phyloP scores from a whole-genome alignment of 2,888 invertebrate genomes.

The Cordilura impudica region DNA sequence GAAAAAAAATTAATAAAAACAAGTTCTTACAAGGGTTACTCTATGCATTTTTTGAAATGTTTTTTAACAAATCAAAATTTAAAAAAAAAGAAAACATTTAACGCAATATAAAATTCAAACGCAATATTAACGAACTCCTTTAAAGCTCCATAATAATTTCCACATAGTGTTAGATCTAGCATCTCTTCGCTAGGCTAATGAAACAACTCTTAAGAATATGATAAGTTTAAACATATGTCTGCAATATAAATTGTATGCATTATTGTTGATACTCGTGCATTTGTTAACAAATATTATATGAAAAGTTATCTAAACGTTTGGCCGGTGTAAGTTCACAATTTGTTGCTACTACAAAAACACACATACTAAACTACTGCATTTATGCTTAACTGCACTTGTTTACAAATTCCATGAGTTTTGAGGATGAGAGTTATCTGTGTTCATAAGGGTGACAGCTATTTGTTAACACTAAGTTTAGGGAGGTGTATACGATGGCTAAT shows the following conservation, averaged over 20 bases:
- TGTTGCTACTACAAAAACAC: neutral
- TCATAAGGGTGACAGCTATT: neutral
- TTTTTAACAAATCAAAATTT: no score
- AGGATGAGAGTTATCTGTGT: neutral
- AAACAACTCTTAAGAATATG: constrained; percentile 12
- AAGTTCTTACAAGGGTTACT: no score
- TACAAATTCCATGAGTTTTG: neutral
- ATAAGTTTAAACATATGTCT: constrained; percentile 4
- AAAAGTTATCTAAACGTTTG: neutral
- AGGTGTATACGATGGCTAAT: no score
- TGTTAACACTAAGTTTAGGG: neutral
- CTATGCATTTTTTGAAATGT: no score
- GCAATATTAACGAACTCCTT: no score
- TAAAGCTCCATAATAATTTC: no score
- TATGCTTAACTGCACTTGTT: neutral
- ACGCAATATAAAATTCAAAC: no score
- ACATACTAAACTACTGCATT: neutral
- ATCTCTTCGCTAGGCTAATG: constrained; percentile 26
- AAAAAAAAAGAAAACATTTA: no score
- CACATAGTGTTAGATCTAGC: neutral
- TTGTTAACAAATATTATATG: neutral
- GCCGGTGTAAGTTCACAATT: neutral
- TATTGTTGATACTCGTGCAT: neutral
- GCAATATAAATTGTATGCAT: neutral
- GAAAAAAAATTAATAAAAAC: no score